Percentiles rank a stretch among this genome's conserved stretches.
Evolutionary conservation across 2,797 vertebrate species (phyloP).

Genomic region (Neostethus bicornis): DNA sequence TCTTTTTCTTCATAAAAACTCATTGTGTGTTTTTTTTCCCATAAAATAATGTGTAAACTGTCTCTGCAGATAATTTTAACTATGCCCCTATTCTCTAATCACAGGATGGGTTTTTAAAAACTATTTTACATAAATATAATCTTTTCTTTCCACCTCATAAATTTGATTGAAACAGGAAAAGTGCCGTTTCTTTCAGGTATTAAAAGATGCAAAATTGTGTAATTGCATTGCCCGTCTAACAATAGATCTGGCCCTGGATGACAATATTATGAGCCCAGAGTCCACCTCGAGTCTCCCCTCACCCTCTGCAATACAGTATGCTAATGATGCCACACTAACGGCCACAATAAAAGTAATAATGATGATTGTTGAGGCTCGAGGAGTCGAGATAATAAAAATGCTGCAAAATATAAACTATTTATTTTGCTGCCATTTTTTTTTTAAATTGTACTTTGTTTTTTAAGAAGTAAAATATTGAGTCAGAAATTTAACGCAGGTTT

Average conservation of each 20-base stretch:
- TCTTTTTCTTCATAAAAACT: slow-evolving; percentile 7
- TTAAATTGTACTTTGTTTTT: slow-evolving; percentile 42
- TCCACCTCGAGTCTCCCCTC: slow-evolving; percentile 44
- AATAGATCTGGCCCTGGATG: slow-evolving; percentile 34
- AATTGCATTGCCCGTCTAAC: slow-evolving; percentile 43
- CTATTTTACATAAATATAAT: slow-evolving; percentile 59
- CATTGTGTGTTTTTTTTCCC: slow-evolving; percentile 11
- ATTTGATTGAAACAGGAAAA: slow-evolving; percentile 39
- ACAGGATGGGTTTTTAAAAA: slow-evolving; percentile 42
- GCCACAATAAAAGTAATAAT: slow-evolving; percentile 63
- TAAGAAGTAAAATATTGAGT: slow-evolving; percentile 21
- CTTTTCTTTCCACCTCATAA: slow-evolving; percentile 40
- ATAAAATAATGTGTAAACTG: slow-evolving; percentile 31
- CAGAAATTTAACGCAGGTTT: not conserved
- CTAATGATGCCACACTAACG: slow-evolving; percentile 62
- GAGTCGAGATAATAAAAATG: slow-evolving; percentile 50
- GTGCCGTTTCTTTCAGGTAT: slow-evolving; percentile 54
- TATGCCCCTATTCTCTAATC: slow-evolving; percentile 43
- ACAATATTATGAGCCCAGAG: slow-evolving; percentile 41
- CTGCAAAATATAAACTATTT: slow-evolving; percentile 47
- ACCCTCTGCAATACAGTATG: slow-evolving; percentile 46
- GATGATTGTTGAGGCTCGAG: slow-evolving; percentile 45
- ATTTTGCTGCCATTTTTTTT: slow-evolving; percentile 36
- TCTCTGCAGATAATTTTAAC: slow-evolving; percentile 29
- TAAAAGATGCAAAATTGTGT: slow-evolving; percentile 56